phyloP scores from a whole-genome alignment of 1,140 invertebrate genomes.

The Hylyphantes graminicola region DNA sequence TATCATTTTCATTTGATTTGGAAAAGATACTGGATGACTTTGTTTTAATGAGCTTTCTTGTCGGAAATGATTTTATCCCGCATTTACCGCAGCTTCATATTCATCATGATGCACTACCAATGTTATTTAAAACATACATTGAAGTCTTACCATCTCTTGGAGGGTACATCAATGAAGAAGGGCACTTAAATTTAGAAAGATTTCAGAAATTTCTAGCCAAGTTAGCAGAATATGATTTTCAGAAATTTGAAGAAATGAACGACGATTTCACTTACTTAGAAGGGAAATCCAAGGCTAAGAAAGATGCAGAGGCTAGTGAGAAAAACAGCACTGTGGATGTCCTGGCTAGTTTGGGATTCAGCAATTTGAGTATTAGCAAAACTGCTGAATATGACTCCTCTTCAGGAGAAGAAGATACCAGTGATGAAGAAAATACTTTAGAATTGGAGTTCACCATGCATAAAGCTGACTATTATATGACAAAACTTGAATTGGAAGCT shows the following conservation, averaged over 20 bases:
- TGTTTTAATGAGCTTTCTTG: constrained; percentile 93
- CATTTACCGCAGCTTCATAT: constrained; percentile 95
- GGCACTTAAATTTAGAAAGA: constrained; percentile 82
- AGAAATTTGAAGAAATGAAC: constrained; percentile 85
- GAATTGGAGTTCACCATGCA: constrained; percentile 82
- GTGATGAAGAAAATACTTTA: constrained; percentile 65
- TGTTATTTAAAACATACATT: constrained; percentile 90
- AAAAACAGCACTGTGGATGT: constrained; percentile 33
- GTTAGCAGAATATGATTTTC: constrained; percentile 81
- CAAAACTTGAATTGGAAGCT: constrained; percentile 83
- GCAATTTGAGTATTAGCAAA: constrained; percentile 23
- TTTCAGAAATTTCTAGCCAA: constrained; percentile 89
- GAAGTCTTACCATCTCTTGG: constrained; percentile 84
- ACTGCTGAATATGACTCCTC: constrained; percentile 54
- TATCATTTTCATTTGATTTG: constrained; percentile 77
- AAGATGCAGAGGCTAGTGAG: constrained; percentile 58
- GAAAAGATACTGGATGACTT: constrained; percentile 83
- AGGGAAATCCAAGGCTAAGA: constrained; percentile 73
- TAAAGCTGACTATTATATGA: constrained; percentile 92
- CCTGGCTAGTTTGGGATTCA: constrained; percentile 47
- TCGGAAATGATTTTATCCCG: constrained; percentile 99
- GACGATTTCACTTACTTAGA: constrained; percentile 89
- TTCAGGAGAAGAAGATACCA: constrained; percentile 62
- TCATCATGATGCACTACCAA: constrained; percentile 84
- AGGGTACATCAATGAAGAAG: constrained; percentile 93